Evolutionary conservation across 1,140 invertebrate species (phyloP).

Genomic region (Elymnias hypermnestra): DNA sequence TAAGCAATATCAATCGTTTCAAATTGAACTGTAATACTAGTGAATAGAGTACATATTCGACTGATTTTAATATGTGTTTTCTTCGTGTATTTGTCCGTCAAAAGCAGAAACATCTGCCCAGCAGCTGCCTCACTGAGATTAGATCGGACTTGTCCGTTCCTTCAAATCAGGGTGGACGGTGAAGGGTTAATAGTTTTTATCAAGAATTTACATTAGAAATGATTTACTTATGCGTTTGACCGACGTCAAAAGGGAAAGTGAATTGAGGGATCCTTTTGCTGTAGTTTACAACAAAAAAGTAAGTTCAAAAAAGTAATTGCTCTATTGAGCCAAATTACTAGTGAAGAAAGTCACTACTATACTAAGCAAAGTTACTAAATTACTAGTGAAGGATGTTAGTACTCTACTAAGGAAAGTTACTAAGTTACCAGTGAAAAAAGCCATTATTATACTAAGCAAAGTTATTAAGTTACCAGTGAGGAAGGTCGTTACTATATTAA

Average conservation of each 20-base stretch:
- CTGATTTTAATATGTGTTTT: constrained; percentile 8
- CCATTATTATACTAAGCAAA: no score
- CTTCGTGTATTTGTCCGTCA: constrained; percentile 30
- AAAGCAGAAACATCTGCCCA: constrained; percentile 43
- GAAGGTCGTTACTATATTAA: no score
- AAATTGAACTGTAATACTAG: constrained; percentile 1
- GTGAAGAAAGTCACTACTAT: no score
- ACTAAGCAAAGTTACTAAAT: no score
- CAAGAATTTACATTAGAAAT: constrained; percentile 3
- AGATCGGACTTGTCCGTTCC: constrained; percentile 50
- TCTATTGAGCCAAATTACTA: no score
- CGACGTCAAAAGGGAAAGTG: neutral
- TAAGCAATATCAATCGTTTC: neutral
- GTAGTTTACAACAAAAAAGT: no score
- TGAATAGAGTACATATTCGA: constrained; percentile 19
- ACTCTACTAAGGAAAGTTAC: no score
- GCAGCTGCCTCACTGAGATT: constrained; percentile 49
- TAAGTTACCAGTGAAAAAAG: no score
- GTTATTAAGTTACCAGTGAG: no score
- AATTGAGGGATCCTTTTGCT: no score
- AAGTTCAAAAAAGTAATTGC: no score
- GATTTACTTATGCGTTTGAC: constrained; percentile 1
- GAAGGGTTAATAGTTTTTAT: constrained; percentile 47
- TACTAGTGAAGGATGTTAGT: no score
- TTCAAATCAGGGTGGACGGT: constrained; percentile 38